Conservation (phyloP, 2,888 invertebrate species). For the Cactoblastis cactorum region DNA sequence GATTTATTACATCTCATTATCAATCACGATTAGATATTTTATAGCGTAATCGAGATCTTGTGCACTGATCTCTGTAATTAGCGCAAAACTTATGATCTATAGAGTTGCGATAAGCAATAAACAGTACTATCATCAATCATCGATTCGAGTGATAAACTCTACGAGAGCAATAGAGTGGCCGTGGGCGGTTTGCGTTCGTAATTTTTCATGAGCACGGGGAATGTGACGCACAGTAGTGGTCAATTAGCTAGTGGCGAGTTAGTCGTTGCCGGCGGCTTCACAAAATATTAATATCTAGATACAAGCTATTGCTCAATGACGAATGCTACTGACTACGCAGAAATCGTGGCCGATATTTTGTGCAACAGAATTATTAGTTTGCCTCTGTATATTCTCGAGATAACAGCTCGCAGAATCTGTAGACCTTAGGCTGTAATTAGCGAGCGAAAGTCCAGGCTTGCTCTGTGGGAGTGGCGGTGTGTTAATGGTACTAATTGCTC, state of each 20-base stretch:
- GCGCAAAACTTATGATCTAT: constrained; percentile 34
- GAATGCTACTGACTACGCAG: constrained; percentile 18
- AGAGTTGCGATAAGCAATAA: constrained; percentile 42
- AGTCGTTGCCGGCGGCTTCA: constrained; percentile 28
- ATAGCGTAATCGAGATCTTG: constrained; percentile 39
- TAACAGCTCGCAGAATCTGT: neutral
- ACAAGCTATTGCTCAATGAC: constrained; percentile 32
- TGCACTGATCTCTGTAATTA: constrained; percentile 29
- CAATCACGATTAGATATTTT: constrained; percentile 42
- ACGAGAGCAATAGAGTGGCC: constrained; percentile 32
- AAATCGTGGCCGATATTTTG: constrained; percentile 17
- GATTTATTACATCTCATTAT: constrained; percentile 56
- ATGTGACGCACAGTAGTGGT: constrained; percentile 26
- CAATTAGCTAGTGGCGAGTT: constrained; percentile 30
- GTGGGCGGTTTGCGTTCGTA: constrained; percentile 28
- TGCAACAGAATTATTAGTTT: constrained; percentile 12
- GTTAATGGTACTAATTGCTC: constrained; percentile 36
- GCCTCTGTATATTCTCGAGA: neutral
- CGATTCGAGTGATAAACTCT: constrained; percentile 31
- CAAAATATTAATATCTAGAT: constrained; percentile 31
- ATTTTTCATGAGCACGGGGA: constrained; percentile 26
- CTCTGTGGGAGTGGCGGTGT: constrained; percentile 29
- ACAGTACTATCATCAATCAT: constrained; percentile 44
- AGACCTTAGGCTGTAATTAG: constrained; percentile 23
- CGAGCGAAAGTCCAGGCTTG: constrained; percentile 28